Percentiles rank a stretch among this genome's conserved stretches.
Conservation (phyloP, 2,113 vertebrate genomes). For the Epinephelus lanceolatus region DNA sequence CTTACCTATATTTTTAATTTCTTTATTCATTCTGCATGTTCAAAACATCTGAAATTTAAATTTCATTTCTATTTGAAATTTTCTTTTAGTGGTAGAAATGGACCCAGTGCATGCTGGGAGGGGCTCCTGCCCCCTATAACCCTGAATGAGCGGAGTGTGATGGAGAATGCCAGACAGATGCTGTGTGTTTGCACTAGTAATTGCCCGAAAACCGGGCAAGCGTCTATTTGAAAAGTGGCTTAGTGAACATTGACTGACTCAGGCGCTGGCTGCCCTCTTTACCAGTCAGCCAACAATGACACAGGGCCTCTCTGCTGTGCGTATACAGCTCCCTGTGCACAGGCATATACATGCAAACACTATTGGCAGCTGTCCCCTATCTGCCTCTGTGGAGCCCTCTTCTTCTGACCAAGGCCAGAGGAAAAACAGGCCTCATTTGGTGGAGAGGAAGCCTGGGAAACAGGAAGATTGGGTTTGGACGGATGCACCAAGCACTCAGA, state of each 20-base stretch:
- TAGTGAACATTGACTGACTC: constrained; percentile 44
- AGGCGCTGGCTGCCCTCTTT: constrained; percentile 49
- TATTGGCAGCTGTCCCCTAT: constrained; percentile 25
- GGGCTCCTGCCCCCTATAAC: neutral
- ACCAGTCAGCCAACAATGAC: constrained; percentile 50
- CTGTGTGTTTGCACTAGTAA: constrained; percentile 61
- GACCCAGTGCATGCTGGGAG: constrained; percentile 25
- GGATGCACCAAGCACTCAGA: constrained; percentile 6
- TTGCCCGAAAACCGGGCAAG: constrained; percentile 51
- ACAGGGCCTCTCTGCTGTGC: constrained; percentile 25
- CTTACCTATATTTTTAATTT: too few species aligned
- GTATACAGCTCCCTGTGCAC: constrained; percentile 10
- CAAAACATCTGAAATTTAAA: too few species aligned
- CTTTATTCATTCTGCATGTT: too few species aligned
- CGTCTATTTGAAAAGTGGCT: constrained; percentile 56
- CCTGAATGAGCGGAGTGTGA: constrained; percentile 7
- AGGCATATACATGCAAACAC: constrained; percentile 3
- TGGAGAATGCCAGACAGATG: constrained; percentile 52
- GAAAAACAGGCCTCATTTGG: constrained; percentile 17
- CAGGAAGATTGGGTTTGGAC: constrained; percentile 5
- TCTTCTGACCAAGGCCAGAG: constrained; percentile 9
- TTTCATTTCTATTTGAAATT: too few species aligned
- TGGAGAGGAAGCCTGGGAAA: constrained; percentile 32
- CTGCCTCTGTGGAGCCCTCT: constrained; percentile 10
- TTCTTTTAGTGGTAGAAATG: neutral